Evolutionary conservation across 2,888 invertebrate genomes (phyloP).

Genomic region (Colostygia pectinataria): DNA sequence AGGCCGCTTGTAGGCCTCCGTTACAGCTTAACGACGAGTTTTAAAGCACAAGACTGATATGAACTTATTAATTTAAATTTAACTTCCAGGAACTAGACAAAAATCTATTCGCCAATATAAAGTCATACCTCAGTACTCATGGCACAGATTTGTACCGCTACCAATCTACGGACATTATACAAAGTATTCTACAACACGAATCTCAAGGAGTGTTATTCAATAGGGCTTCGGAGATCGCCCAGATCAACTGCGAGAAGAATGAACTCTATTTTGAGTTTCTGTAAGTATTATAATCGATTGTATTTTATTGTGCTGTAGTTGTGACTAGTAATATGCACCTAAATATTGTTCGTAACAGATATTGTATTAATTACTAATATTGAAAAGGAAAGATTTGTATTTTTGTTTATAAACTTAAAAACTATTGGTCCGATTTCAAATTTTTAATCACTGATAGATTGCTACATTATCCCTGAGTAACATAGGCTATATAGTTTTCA

Average conservation of each 20-base stretch:
- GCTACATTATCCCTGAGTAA: too few species aligned
- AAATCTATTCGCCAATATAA: conserved; percentile 77
- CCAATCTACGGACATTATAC: conserved; percentile 85
- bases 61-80: conserved; percentile 9
- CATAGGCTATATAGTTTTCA: too few species aligned
- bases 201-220: conserved; percentile 81
- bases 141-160: conserved; percentile 85
- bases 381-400: too few species aligned
- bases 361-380: not conserved
- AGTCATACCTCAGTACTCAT: conserved; percentile 84
- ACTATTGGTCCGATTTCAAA: too few species aligned
- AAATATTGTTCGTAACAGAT: not conserved
- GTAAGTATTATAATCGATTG: conserved; percentile 44
- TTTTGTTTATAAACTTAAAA: too few species aligned
- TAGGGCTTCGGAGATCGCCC: conserved; percentile 80
- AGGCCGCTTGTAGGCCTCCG: too few species aligned
- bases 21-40: too few species aligned
- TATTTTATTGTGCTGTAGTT: not conserved
- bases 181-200: conserved; percentile 87
- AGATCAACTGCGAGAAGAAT: conserved; percentile 63
- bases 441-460: too few species aligned
- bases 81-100: conserved; percentile 67
- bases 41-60: too few species aligned
- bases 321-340: not conserved
- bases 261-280: conserved; percentile 85